Evolutionary conservation across 2,113 vertebrate genomes (phyloP).

Genomic region (Poeciliopsis prolifica): DNA sequence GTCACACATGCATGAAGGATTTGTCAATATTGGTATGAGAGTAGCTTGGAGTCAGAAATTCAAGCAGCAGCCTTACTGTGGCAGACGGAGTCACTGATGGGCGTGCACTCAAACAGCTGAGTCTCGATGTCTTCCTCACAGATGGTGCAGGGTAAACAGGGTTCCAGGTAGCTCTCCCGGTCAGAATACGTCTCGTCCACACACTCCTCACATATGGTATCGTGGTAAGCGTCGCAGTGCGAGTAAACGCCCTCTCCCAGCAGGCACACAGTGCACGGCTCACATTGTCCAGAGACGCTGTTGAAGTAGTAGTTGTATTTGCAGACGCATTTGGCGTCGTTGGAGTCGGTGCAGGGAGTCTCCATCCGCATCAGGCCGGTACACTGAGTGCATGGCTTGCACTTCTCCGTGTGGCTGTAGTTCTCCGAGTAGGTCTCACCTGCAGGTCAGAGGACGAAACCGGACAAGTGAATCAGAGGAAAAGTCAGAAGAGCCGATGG

Average conservation of each 20-base stretch:
- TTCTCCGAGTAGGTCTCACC: constrained; percentile 92
- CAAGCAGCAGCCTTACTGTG: constrained; percentile 78
- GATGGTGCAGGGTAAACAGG: constrained; percentile 93
- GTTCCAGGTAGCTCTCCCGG: constrained; percentile 91
- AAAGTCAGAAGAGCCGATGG: constrained; percentile 17
- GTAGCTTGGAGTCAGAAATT: neutral
- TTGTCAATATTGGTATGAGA: no score
- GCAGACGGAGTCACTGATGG: constrained; percentile 82
- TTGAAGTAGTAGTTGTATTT: constrained; percentile 87
- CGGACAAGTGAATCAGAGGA: neutral
- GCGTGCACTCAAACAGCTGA: constrained; percentile 80
- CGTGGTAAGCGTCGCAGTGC: constrained; percentile 82
- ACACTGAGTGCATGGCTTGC: constrained; percentile 87
- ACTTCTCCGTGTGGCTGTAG: constrained; percentile 87
- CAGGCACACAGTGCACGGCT: constrained; percentile 85
- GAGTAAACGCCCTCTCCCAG: constrained; percentile 84
- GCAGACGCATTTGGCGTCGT: constrained; percentile 89
- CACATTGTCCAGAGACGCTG: constrained; percentile 66
- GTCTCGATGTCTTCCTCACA: constrained; percentile 88
- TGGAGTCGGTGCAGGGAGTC: constrained; percentile 94
- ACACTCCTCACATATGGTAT: constrained; percentile 92
- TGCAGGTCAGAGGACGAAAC: constrained; percentile 27
- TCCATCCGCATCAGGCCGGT: constrained; percentile 90
- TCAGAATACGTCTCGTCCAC: constrained; percentile 89
- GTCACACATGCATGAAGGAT: neutral